Conservation (phyloP, 2,113 vertebrate genomes). For the Pseudonaja textilis region DNA sequence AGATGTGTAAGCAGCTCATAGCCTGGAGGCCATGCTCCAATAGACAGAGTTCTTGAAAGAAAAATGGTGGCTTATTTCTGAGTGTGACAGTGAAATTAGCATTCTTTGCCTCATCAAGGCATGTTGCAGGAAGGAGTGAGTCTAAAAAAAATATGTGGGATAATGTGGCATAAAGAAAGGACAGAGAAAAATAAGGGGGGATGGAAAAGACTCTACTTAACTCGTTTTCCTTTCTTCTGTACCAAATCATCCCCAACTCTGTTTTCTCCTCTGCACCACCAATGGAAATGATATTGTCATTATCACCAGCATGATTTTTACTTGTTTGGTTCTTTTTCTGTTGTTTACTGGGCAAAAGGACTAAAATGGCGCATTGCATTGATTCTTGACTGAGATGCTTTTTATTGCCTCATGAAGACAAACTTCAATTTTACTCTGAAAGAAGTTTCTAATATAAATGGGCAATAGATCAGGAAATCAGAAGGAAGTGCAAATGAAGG, state of each 20-base stretch:
- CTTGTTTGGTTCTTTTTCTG: slow-evolving; percentile 51
- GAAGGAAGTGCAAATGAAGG: not conserved
- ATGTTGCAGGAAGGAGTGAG: not conserved
- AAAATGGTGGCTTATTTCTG: not conserved
- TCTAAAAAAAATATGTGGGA: not conserved
- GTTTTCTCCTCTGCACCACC: too few relatives aligned
- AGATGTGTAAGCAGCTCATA: not conserved
- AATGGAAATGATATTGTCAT: not conserved
- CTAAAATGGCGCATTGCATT: slow-evolving; percentile 61
- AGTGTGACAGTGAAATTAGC: not conserved
- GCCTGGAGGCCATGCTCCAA: accelerated
- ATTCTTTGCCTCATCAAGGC: not conserved
- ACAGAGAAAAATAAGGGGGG: not conserved
- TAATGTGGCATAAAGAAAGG: not conserved
- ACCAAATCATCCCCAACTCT: not conserved
- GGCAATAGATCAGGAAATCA: slow-evolving; percentile 55
- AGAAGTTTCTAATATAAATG: slow-evolving; percentile 57
- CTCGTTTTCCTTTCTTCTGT: not conserved
- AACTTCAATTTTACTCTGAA: slow-evolving; percentile 52
- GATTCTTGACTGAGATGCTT: slow-evolving; percentile 58
- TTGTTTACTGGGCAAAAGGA: slow-evolving; percentile 60
- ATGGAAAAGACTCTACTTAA: not conserved
- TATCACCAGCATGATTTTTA: slow-evolving; percentile 38
- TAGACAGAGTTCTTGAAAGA: not conserved
- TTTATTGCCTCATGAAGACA: slow-evolving; percentile 53